Conservation (phyloP, 2,888 invertebrate genomes). For the Mythimna impura region DNA sequence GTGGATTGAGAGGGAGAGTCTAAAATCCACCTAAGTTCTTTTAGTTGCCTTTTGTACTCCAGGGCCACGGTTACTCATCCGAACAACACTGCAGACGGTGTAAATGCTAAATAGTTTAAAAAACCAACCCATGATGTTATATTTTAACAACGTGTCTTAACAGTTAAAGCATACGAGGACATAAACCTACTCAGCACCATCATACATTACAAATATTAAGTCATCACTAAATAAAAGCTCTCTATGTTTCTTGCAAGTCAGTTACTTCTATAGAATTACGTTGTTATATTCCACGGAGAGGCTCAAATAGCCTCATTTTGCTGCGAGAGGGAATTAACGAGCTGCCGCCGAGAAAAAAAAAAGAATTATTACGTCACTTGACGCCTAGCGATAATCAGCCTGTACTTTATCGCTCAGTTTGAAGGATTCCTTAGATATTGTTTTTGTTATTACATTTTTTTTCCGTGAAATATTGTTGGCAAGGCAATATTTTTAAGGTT, state of each 20-base stretch:
- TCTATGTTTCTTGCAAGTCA: slow-evolving; percentile 72
- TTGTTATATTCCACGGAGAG: slow-evolving; percentile 72
- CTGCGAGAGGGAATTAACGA: slow-evolving; percentile 77
- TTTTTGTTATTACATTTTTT: slow-evolving; percentile 71
- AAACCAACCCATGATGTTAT: neutral
- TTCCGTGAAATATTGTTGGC: slow-evolving; percentile 51
- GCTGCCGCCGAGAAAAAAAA: slow-evolving; percentile 72
- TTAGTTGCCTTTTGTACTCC: too few relatives aligned
- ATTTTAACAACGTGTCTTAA: neutral
- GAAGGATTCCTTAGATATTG: slow-evolving; percentile 72
- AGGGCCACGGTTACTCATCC: too few relatives aligned
- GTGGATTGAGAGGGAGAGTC: too few relatives aligned
- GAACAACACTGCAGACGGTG: too few relatives aligned
- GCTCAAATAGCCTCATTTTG: slow-evolving; percentile 78
- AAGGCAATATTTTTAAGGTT: slow-evolving; percentile 60
- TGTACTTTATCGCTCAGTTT: slow-evolving; percentile 74
- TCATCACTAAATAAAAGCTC: slow-evolving; percentile 54
- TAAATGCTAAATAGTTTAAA: too few relatives aligned
- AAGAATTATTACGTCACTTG: slow-evolving; percentile 78
- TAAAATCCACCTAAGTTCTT: too few relatives aligned
- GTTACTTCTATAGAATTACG: slow-evolving; percentile 72
- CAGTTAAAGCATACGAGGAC: neutral
- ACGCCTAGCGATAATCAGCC: slow-evolving; percentile 76
- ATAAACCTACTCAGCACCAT: slow-evolving; percentile 1
- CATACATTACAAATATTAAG: slow-evolving; percentile 56